phyloP scores from a whole-genome alignment of 2,888 invertebrate genomes.

The Hoplodrina blanda region DNA sequence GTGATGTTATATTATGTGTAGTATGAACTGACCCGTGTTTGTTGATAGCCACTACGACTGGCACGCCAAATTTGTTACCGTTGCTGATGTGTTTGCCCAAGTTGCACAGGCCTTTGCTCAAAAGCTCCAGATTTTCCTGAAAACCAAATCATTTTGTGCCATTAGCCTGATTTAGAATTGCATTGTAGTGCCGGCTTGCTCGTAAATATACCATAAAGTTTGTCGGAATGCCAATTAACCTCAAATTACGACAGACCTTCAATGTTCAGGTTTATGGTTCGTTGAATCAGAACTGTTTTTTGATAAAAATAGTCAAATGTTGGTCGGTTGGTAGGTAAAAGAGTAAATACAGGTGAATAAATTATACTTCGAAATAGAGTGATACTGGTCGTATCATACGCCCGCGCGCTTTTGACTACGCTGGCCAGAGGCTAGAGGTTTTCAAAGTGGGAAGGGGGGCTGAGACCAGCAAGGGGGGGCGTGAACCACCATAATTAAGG shows the following conservation, averaged over 20 bases:
- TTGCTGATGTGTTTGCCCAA: constrained; percentile 98
- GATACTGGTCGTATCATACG: too few relatives aligned
- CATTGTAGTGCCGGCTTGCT: not conserved
- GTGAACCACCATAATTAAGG: too few relatives aligned
- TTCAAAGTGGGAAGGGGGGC: too few relatives aligned
- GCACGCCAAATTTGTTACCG: constrained; percentile 96
- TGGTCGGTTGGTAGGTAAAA: not conserved
- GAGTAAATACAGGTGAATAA: too few relatives aligned
- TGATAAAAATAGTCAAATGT: constrained; percentile 6
- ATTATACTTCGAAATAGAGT: too few relatives aligned
- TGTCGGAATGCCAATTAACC: constrained; percentile 11
- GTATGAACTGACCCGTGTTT: constrained; percentile 91
- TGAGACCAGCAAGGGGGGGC: too few relatives aligned
- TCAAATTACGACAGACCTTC: constrained; percentile 2
- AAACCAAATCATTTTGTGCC: constrained; percentile 35
- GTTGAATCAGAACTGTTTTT: constrained; percentile 6
- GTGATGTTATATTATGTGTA: too few relatives aligned
- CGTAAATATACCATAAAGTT: constrained; percentile 27
- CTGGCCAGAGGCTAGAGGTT: too few relatives aligned
- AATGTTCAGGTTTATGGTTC: constrained; percentile 28
- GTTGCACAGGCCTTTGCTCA: constrained; percentile 97
- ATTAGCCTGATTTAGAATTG: constrained; percentile 9
- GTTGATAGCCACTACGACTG: constrained; percentile 98
- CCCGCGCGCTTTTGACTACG: too few relatives aligned
- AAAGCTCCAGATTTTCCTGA: constrained; percentile 96